These are phyloP conservation scores for Apostichopus californicus DNA, from an alignment of 35 echinoderm and acorn worm genomes.

Conservation along the genomic window DNA sequence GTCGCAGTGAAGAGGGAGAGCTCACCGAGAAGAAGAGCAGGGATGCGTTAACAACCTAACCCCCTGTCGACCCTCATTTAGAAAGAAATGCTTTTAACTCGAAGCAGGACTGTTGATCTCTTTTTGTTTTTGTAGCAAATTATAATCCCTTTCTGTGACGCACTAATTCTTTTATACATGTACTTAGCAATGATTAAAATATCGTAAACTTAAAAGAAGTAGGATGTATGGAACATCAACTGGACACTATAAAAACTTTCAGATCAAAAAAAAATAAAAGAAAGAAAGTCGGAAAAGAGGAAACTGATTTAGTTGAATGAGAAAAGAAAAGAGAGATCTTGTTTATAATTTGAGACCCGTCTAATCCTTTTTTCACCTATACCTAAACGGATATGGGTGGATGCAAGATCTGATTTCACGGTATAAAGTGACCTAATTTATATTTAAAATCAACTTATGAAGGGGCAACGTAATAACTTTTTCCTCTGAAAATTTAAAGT, in stretches of 20 bases:
- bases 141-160: too few species aligned
- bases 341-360: background rate
- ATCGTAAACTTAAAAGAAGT: background rate
- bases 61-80: conserved; percentile 26
- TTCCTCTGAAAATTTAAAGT: too few species aligned
- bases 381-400: too few species aligned
- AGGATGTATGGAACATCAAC: background rate
- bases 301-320: too few species aligned
- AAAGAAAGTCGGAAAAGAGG: too few species aligned
- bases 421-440: too few species aligned
- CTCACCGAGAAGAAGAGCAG: background rate
- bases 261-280: too few species aligned
- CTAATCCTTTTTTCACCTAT: too few species aligned
- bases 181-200: conserved; percentile 20
- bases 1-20: background rate
- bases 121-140: too few species aligned
- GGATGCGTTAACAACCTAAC: background rate
- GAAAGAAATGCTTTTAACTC: conserved; percentile 43
- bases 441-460: too few species aligned
- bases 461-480: too few species aligned
- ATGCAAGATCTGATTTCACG: too few species aligned
- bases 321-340: background rate
- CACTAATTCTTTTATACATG: background rate
- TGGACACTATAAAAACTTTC: background rate
- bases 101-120: background rate